Evolutionary conservation across 2,113 vertebrate species (phyloP).

Genomic region (Barbus barbus): DNA sequence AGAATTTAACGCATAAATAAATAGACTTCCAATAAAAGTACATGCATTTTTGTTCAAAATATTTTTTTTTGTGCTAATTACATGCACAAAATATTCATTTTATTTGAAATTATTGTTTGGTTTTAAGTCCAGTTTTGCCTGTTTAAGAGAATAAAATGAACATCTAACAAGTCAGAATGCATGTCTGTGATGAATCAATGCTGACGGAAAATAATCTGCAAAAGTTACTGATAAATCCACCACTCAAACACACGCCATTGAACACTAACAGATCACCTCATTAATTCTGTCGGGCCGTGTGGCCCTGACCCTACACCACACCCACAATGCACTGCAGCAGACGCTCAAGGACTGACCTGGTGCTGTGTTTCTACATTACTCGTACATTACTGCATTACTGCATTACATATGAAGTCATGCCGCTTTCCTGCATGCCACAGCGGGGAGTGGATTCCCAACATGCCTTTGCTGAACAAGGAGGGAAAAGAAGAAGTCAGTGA

Average conservation of each 20-base stretch:
- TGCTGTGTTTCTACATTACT: neutral
- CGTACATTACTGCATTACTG: too few relatives aligned
- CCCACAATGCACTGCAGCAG: neutral
- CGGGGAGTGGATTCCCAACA: conserved; percentile 22
- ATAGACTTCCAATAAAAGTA: too few relatives aligned
- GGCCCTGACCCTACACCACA: neutral
- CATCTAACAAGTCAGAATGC: neutral
- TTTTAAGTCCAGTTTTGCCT: too few relatives aligned
- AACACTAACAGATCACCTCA: neutral
- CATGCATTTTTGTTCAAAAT: too few relatives aligned
- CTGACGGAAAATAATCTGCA: neutral
- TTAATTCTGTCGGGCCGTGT: neutral
- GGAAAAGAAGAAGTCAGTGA: neutral
- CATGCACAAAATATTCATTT: too few relatives aligned
- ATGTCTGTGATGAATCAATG: neutral
- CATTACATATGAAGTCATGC: neutral
- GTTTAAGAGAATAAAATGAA: too few relatives aligned
- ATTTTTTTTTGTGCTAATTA: too few relatives aligned
- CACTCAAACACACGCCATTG: neutral
- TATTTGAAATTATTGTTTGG: too few relatives aligned
- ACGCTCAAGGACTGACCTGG: neutral
- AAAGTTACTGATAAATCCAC: neutral
- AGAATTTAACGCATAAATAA: neutral
- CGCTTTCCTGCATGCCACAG: neutral
- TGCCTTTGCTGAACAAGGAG: neutral